Percentiles rank a stretch among this genome's conserved stretches.
phyloP scores from a whole-genome alignment of 2,113 vertebrate genomes.

The Protomyctophum bolini region DNA sequence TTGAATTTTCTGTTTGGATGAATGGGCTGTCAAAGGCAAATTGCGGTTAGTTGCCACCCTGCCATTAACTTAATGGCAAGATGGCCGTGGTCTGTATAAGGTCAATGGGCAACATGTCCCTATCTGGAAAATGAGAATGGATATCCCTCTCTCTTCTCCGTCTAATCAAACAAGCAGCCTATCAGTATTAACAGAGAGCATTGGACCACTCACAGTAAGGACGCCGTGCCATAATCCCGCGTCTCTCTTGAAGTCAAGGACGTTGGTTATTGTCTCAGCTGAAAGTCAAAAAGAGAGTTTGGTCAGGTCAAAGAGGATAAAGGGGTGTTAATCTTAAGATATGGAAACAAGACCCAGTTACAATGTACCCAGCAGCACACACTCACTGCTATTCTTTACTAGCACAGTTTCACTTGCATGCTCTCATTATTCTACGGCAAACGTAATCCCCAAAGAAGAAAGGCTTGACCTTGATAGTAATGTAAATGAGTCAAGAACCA shows the following conservation, averaged over 20 bases:
- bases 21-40: no score
- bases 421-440: not conserved
- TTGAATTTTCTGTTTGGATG: no score
- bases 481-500: conserved; percentile 2
- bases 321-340: not conserved
- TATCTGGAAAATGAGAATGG: conserved; percentile 13
- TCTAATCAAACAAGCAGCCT: conserved; percentile 10
- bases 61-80: no score
- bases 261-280: conserved; percentile 94
- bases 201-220: conserved; percentile 84
- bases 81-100: no score
- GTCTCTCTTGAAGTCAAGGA: conserved; percentile 97
- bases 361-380: not conserved
- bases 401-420: not conserved
- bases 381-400: not conserved
- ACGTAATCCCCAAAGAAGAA: not conserved
- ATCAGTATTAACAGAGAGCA: conserved; percentile 4
- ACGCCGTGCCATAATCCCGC: conserved; percentile 96
- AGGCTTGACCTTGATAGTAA: not conserved
- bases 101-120: not conserved
- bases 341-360: not conserved
- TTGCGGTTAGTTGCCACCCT: no score
- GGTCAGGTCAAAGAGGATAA: not conserved
- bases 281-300: conserved; percentile 51
- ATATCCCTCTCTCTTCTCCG: not conserved